Evolutionary conservation across 2,888 invertebrate genomes (phyloP).

Genomic region (Bimastos eiseni): DNA sequence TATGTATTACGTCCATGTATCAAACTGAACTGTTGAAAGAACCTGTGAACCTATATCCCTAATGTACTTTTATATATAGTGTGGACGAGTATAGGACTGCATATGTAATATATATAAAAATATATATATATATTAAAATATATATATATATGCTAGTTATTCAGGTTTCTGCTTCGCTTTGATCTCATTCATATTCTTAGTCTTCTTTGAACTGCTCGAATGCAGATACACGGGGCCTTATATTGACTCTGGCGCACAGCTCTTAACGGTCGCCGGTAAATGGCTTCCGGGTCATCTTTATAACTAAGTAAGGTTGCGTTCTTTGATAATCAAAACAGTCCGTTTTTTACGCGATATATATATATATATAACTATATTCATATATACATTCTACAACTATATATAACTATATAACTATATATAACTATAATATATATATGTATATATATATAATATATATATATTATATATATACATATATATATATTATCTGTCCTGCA

Average conservation of each 20-base stretch:
- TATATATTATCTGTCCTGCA: no score
- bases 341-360: background rate
- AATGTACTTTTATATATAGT: background rate
- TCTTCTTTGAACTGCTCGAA: background rate
- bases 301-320: slow-evolving; percentile 2
- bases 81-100: background rate
- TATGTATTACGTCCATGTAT: background rate
- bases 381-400: background rate
- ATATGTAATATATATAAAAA: background rate
- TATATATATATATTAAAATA: background rate
- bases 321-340: background rate
- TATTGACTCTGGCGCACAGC: slow-evolving; percentile 6
- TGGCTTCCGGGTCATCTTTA: slow-evolving; percentile 13
- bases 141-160: background rate
- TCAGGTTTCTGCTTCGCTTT: background rate
- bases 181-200: background rate
- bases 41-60: background rate
- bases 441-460: background rate
- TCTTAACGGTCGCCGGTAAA: background rate
- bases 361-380: no score
- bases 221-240: background rate
- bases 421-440: no score
- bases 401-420: background rate
- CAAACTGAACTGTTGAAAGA: background rate
- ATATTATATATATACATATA: no score